Conservation (phyloP, 2,888 invertebrate genomes). For the Ophonus ardosiacus region DNA sequence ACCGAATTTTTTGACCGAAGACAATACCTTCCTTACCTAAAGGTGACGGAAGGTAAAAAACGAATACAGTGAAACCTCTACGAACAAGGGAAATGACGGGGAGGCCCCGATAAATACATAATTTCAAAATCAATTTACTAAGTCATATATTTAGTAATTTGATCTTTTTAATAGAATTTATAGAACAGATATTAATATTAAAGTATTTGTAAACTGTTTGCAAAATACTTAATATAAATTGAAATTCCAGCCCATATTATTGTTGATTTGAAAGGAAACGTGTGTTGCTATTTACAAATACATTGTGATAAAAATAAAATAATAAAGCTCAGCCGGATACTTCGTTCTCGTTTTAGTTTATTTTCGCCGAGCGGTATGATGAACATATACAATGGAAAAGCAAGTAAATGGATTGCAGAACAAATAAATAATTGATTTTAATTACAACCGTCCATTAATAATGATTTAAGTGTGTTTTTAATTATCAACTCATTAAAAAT, state of each 20-base stretch:
- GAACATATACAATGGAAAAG: neutral
- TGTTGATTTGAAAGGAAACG: neutral
- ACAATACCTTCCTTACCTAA: too few species aligned
- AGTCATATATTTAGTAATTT: too few species aligned
- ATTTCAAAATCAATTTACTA: too few species aligned
- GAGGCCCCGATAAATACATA: too few species aligned
- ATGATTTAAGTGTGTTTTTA: slow-evolving; percentile 30
- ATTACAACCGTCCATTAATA: slow-evolving; percentile 8
- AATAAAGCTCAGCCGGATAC: neutral
- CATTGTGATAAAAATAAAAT: neutral
- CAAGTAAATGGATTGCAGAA: neutral
- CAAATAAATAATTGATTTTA: slow-evolving; percentile 33
- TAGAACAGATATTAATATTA: too few species aligned
- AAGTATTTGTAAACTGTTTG: too few species aligned
- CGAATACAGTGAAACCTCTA: too few species aligned
- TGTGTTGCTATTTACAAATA: neutral
- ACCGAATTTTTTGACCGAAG: too few species aligned
- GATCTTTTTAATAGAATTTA: too few species aligned
- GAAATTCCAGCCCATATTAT: neutral
- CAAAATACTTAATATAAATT: neutral
- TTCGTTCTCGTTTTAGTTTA: neutral
- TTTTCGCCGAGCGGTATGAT: neutral
- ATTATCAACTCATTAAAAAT: slow-evolving; percentile 20
- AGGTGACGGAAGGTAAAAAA: too few species aligned
- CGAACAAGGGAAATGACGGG: too few species aligned